Evolutionary conservation across 2,113 vertebrate species (phyloP).

Genomic region (Trogon melanurus): DNA sequence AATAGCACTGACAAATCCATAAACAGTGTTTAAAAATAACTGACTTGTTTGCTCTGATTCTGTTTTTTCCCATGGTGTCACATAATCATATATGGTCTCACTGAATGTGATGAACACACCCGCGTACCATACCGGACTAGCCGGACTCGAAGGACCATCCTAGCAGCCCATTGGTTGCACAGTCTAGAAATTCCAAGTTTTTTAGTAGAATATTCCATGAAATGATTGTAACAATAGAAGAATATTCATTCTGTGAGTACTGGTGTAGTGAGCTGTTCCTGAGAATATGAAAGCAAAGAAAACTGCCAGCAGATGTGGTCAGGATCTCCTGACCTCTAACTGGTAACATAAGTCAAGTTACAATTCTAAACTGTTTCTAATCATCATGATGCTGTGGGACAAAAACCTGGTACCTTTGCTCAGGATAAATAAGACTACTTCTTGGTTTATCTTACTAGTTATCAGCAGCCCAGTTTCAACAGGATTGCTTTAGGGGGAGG

Average conservation of each 20-base stretch:
- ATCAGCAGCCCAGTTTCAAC: not conserved
- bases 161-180: not conserved
- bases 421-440: not conserved
- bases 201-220: not conserved
- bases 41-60: constrained; percentile 47
- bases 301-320: not conserved
- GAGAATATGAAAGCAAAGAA: not conserved
- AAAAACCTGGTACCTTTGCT: not conserved
- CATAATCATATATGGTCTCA: not conserved
- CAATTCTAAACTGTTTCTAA: not conserved
- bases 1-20: constrained; percentile 70
- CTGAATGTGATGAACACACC: not conserved
- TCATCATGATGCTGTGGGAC: not conserved
- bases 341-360: not conserved
- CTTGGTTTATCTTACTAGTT: not conserved
- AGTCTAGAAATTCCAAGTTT: not conserved
- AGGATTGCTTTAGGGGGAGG: not conserved
- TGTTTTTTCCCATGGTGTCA: constrained; percentile 69
- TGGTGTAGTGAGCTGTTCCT: not conserved
- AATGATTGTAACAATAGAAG: not conserved
- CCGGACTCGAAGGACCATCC: not conserved
- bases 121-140: not conserved
- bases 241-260: not conserved
- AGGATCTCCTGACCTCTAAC: not conserved
- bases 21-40: constrained; percentile 76